Evolutionary conservation across 2,797 vertebrate species (phyloP).

Genomic region (Betta splendens): DNA sequence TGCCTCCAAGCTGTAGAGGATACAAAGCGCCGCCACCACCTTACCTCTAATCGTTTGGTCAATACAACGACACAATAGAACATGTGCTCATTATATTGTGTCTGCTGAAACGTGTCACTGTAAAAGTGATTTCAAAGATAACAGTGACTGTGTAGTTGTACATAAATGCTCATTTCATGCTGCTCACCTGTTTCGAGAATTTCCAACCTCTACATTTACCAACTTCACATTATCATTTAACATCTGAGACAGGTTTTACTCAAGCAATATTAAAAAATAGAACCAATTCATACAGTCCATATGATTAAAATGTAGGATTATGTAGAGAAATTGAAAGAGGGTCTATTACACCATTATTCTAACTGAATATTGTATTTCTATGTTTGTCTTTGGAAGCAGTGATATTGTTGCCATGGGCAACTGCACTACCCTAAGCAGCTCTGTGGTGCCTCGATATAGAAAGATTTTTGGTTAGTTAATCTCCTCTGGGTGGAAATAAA

Average conservation of each 20-base stretch:
- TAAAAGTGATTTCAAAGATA: constrained; percentile 11
- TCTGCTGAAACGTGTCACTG: constrained; percentile 2
- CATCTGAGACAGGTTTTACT: not conserved
- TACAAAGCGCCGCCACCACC: constrained; percentile 35
- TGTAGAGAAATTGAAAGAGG: constrained; percentile 16
- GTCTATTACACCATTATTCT: constrained; percentile 45
- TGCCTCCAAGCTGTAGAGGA: constrained; percentile 36
- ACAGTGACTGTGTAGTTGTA: constrained; percentile 13
- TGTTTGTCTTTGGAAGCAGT: constrained; percentile 73
- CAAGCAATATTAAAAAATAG: constrained; percentile 3
- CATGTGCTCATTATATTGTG: constrained; percentile 20
- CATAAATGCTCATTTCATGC: constrained; percentile 17
- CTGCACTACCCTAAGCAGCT: constrained; percentile 68
- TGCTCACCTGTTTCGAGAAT: not conserved
- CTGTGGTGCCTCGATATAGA: constrained; percentile 61
- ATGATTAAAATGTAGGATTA: constrained; percentile 1
- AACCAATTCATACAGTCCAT: constrained; percentile 2
- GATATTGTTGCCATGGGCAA: constrained; percentile 80
- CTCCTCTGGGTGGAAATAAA: constrained; percentile 69
- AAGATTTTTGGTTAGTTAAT: constrained; percentile 71
- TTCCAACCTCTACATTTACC: not conserved
- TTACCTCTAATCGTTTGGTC: constrained; percentile 40
- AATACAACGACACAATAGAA: constrained; percentile 8
- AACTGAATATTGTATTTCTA: constrained; percentile 66
- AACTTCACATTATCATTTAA: constrained; percentile 9